Evolutionary conservation across 2,888 invertebrate genomes (phyloP).

Genomic region (Caenorhabditis virilis): DNA sequence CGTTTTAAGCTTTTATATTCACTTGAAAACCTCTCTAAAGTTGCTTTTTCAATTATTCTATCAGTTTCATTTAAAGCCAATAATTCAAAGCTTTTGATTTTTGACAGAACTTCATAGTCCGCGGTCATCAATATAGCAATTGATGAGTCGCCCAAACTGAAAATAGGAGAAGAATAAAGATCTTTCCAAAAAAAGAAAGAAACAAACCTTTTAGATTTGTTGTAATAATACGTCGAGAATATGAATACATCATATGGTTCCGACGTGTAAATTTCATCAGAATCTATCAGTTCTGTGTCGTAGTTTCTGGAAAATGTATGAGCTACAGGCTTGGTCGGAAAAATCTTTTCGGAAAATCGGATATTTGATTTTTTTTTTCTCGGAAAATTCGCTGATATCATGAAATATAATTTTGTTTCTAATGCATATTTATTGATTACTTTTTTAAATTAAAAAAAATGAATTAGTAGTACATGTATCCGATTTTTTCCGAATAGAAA

Average conservation of each 20-base stretch:
- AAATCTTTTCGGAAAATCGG: no score
- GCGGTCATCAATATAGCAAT: conserved; percentile 28
- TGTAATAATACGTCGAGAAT: conserved; percentile 26
- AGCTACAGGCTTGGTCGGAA: no score
- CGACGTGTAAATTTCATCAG: conserved; percentile 9
- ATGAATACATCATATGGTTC: conserved; percentile 32
- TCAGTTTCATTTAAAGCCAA: conserved; percentile 13
- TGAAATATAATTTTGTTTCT: no score
- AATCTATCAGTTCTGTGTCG: conserved; percentile 13
- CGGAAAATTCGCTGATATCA: no score
- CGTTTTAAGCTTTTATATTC: background rate
- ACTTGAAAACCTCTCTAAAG: conserved; percentile 19
- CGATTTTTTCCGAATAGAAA: no score
- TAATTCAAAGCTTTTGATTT: conserved; percentile 12
- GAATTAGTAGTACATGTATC: no score
- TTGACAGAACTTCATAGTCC: conserved; percentile 25
- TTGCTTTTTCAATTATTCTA: conserved; percentile 5
- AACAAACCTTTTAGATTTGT: conserved; percentile 23
- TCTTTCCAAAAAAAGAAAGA: background rate
- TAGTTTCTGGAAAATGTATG: conserved; percentile 15
- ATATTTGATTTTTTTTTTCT: no score
- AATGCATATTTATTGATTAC: no score
- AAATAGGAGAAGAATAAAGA: background rate
- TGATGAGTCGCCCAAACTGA: conserved; percentile 21
- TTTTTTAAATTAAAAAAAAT: no score